Percentiles rank a stretch among this genome's conserved stretches.
Evolutionary conservation across 1,140 invertebrate species (phyloP).

Genomic region (Subanguina moxae): DNA sequence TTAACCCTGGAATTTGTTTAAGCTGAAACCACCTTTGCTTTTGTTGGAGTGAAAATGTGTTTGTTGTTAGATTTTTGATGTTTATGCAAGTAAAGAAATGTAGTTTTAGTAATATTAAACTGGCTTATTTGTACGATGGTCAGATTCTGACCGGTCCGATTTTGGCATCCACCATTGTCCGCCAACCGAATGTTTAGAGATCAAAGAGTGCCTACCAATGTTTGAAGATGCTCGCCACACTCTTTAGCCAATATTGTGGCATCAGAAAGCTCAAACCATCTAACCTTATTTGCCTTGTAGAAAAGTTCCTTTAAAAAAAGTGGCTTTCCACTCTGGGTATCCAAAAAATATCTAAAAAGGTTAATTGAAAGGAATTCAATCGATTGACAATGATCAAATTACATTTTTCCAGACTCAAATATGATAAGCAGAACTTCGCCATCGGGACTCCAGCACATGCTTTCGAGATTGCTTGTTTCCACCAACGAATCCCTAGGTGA

Average conservation of each 20-base stretch:
- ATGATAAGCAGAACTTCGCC: conserved; percentile 22
- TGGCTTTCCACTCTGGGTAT: conserved; percentile 20
- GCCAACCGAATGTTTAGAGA: conserved; percentile 1
- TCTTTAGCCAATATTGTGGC: background rate
- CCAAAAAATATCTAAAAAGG: conserved; percentile 11
- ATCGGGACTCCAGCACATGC: conserved; percentile 23
- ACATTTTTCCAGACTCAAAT: conserved; percentile 13
- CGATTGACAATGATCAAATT: background rate
- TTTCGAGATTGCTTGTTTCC: background rate
- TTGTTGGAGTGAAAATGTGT: no score
- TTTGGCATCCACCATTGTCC: no score
- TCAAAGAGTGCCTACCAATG: background rate
- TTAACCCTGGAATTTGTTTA: no score
- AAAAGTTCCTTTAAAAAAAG: conserved; percentile 12
- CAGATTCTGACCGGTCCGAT: no score
- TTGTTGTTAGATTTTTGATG: no score
- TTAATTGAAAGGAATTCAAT: no score
- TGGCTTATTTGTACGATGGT: no score
- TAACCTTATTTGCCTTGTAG: conserved; percentile 7
- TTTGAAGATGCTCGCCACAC: background rate
- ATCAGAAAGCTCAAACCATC: conserved; percentile 9
- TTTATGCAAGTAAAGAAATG: no score
- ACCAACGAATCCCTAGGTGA: background rate
- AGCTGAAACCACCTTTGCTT: no score
- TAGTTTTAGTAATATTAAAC: no score